Conservation (phyloP, 1,140 invertebrate species). For the Catajapyx aquilonaris region DNA sequence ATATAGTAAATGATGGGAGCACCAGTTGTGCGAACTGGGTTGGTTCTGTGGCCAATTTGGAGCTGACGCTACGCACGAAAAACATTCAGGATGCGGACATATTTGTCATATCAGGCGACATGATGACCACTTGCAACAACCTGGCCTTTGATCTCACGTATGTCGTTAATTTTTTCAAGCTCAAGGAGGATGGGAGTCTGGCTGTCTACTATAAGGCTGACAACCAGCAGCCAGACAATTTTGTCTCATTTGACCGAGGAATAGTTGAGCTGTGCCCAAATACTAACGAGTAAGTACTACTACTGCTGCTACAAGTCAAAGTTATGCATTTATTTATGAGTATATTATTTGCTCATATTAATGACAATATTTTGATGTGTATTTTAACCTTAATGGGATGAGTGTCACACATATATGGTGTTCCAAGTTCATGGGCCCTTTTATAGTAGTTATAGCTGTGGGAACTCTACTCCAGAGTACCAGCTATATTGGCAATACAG, state of each 20-base stretch:
- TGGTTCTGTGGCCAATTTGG: slow-evolving; percentile 13
- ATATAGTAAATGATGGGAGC: slow-evolving; percentile 17
- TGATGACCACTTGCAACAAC: slow-evolving; percentile 15
- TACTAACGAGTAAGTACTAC: slow-evolving; percentile 9
- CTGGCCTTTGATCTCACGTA: slow-evolving; percentile 15
- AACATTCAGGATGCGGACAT: slow-evolving; percentile 12
- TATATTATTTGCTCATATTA: no score
- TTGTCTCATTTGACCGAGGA: no score
- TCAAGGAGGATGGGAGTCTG: slow-evolving; percentile 14
- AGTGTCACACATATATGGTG: no score
- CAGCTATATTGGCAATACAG: no score
- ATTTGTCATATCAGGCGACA: slow-evolving; percentile 17
- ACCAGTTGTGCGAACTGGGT: slow-evolving; percentile 13
- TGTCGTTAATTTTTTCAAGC: slow-evolving; percentile 15
- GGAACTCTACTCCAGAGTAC: no score
- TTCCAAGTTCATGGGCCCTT: no score
- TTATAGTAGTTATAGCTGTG: no score
- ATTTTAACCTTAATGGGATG: no score
- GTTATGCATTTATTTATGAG: not conserved
- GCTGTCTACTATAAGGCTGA: slow-evolving; percentile 17
- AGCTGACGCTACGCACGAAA: slow-evolving; percentile 13
- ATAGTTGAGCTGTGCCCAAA: slow-evolving; percentile 14
- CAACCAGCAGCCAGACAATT: slow-evolving; percentile 8
- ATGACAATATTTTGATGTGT: no score
- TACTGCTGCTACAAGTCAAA: not conserved